Evolutionary conservation across 2,797 vertebrate genomes (phyloP).

Genomic region (Lycodopsis pacificus): DNA sequence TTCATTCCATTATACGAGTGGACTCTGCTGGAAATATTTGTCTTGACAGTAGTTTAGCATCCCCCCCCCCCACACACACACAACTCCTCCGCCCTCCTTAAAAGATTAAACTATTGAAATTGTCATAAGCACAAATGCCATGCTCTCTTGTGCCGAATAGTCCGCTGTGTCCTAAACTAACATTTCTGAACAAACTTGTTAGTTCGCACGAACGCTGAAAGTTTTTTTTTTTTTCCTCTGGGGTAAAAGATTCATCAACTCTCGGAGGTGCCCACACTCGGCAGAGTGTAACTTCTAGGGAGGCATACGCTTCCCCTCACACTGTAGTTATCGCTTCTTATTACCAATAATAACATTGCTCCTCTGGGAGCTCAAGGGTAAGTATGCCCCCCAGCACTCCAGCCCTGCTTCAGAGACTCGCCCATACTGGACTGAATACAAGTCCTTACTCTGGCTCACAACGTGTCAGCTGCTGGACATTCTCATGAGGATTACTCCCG

Average conservation of each 20-base stretch:
- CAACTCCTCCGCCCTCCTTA: conserved; percentile 66
- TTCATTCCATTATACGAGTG: conserved; percentile 86
- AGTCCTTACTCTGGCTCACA: conserved; percentile 49
- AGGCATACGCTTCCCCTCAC: conserved; percentile 69
- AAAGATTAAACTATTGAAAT: conserved; percentile 88
- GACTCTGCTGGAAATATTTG: conserved; percentile 91
- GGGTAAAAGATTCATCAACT: conserved; percentile 40
- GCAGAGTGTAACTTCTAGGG: conserved; percentile 58
- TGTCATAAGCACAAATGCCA: conserved; percentile 83
- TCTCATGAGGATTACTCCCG: conserved; percentile 51
- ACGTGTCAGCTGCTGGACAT: conserved; percentile 49
- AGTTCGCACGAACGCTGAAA: conserved; percentile 48
- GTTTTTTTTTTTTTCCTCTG: conserved; percentile 18
- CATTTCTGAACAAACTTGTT: conserved; percentile 62
- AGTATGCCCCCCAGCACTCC: conserved; percentile 84
- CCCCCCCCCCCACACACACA: conserved; percentile 40
- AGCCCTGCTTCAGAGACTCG: conserved; percentile 70
- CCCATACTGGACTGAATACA: conserved; percentile 58
- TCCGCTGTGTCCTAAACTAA: conserved; percentile 55
- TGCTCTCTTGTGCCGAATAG: conserved; percentile 58
- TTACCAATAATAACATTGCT: conserved; percentile 87
- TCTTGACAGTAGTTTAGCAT: conserved; percentile 91
- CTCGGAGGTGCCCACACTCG: conserved; percentile 59
- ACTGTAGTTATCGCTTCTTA: conserved; percentile 85
- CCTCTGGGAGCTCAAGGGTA: conserved; percentile 84